These are phyloP conservation scores for Peromyscus attwateri DNA, from an alignment of 2,797 vertebrate species.

Conservation along the genomic window DNA sequence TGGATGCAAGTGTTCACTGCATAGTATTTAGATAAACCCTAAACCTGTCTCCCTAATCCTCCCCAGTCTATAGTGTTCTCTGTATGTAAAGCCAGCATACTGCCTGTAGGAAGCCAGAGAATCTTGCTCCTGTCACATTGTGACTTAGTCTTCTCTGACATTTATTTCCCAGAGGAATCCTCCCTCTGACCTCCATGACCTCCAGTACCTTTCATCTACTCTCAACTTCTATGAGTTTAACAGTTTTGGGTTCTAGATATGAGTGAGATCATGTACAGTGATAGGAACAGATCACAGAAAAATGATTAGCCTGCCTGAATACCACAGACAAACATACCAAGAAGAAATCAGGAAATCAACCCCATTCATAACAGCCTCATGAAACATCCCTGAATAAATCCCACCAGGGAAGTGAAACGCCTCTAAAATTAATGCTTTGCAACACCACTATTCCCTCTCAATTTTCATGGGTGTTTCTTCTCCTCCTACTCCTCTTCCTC, in stretches of 20 bases:
- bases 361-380: background rate
- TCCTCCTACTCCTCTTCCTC: background rate
- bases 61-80: too few species aligned
- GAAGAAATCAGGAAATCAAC: too few species aligned
- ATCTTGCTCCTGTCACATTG: background rate
- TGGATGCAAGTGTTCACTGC: background rate
- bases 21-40: background rate
- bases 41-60: background rate
- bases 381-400: background rate
- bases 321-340: background rate
- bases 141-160: background rate
- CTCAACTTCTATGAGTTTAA: background rate
- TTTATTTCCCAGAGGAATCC: too few species aligned
- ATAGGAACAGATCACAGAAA: too few species aligned
- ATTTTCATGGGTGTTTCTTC: too few species aligned
- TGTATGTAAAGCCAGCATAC: background rate
- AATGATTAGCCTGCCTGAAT: background rate
- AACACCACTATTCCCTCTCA: background rate
- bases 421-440: background rate
- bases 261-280: background rate
- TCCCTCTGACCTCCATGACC: background rate
- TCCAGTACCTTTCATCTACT: rapidly evolving
- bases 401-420: background rate
- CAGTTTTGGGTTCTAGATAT: background rate
- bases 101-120: background rate